Evolutionary conservation across 37 sponge, comb jelly and placozoan species (phyloP), one percentile per base, ranked within the genome.

Genomic region (Amphimedon queenslandica): DNA sequence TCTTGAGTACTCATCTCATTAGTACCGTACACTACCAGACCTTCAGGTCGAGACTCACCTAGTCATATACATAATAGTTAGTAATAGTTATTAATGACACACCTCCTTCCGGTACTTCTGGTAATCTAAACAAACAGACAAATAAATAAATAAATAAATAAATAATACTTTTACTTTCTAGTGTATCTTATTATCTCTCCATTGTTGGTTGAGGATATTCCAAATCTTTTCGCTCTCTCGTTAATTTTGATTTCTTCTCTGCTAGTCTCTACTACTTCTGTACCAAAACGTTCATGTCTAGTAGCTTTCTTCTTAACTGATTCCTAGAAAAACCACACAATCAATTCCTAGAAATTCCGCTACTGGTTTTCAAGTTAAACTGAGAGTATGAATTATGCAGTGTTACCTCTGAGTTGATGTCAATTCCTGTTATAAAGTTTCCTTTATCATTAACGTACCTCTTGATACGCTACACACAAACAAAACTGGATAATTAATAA

Each of bases 1-100:
- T 91, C 92, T 18, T 66, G 40, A 18, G 83, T 87, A 40, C 80
- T 73, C 83, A 91, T 78, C 3, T 91, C 85, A 57, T 91, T 87
- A 11, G 83, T 79, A 2, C 92, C 92, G 58, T 73, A 67, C 34
- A 91, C 57, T 41, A 80, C 76, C 21, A 91, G 36, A 33, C 84
- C 86, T 0, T 87, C 87, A 11, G 72, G 77, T 80, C 92, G 67
- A 32, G 41, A 16, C 20, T 39, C 67, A 24, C 63, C 75, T 37
- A 16, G 27, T 23, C 31, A 47, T 8, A 47, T 18, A 47, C 8
- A 47, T 47, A 47, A 8, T 18, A 47, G 51, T 47, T 47, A 47
- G 51, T 47, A 18, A 47, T 8, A 13, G 13, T 47, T 13, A 47
- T 47, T 8, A 8, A 18, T 47, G 13, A 47, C 51, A 47, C 8